Percentiles rank a stretch among this genome's conserved stretches.
These are phyloP conservation scores for Perca schrenkii DNA, from an alignment of 2,113 vertebrate genomes.

Conservation along the genomic window DNA sequence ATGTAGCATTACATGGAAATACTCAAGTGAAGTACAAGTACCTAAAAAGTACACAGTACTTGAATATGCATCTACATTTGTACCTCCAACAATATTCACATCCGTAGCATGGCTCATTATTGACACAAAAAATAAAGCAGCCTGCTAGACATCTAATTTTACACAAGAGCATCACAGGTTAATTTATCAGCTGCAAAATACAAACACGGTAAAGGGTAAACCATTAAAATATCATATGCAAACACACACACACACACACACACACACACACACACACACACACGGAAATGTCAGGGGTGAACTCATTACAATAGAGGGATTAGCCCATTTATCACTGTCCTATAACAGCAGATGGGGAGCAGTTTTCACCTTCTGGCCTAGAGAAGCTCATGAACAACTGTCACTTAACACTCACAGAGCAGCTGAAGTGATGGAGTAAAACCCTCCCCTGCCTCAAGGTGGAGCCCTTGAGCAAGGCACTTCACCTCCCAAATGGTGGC, in stretches of 20 bases:
- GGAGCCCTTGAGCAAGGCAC: constrained; percentile 51
- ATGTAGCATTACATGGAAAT: neutral
- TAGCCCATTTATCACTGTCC: constrained; percentile 37
- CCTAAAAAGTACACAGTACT: neutral
- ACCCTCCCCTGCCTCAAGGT: constrained; percentile 23
- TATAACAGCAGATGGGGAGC: constrained; percentile 52
- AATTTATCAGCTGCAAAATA: constrained; percentile 24
- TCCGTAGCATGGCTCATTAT: neutral
- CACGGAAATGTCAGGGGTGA: constrained; percentile 20
- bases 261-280: neutral
- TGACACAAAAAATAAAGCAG: constrained; percentile 2
- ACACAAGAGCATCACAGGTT: constrained; percentile 19
- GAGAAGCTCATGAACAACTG: constrained; percentile 31
- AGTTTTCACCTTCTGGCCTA: constrained; percentile 39
- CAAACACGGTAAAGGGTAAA: constrained; percentile 18
- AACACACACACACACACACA: neutral
- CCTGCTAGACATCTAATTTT: constrained; percentile 39
- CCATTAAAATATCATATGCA: constrained; percentile 21
- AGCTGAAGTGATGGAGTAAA: neutral
- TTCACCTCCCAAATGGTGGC: neutral
- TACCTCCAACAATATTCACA: neutral
- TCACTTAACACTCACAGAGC: neutral
- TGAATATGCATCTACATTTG: neutral
- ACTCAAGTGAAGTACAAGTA: neutral
- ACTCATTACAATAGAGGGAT: constrained; percentile 27